Percentiles rank a stretch among this genome's conserved stretches.
phyloP scores from a whole-genome alignment of 1,140 invertebrate species.

The Cydia amplana region DNA sequence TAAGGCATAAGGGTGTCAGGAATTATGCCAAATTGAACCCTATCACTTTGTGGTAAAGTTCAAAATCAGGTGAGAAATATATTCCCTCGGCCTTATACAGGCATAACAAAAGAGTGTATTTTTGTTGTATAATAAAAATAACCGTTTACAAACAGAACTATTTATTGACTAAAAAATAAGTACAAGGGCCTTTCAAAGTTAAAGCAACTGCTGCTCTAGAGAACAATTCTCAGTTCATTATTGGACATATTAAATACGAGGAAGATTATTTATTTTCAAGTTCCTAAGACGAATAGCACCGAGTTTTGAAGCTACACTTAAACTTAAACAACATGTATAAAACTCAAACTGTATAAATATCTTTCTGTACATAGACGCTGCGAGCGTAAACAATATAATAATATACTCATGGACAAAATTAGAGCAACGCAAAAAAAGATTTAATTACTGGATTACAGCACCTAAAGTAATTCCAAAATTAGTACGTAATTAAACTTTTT shows the following conservation, averaged over 20 bases:
- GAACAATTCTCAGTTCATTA: conserved; percentile 13
- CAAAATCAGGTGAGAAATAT: too few species aligned
- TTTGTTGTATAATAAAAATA: conserved; percentile 39
- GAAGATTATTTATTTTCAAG: conserved; percentile 44
- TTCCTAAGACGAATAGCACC: conserved; percentile 39
- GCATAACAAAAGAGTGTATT: conserved; percentile 1
- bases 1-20: too few species aligned
- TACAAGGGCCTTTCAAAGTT: conserved; percentile 43
- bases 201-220: conserved; percentile 21
- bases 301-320: conserved; percentile 42
- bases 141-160: conserved; percentile 43
- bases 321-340: conserved; percentile 48
- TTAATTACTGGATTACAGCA: too few species aligned
- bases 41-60: too few species aligned
- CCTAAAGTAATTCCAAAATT: too few species aligned
- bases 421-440: too few species aligned
- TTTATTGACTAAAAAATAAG: conserved; percentile 51
- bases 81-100: too few species aligned
- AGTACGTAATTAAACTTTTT: too few species aligned
- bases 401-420: too few species aligned
- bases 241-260: conserved; percentile 34
- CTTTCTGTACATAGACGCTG: conserved; percentile 41
- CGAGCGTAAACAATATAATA: conserved; percentile 3
- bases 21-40: too few species aligned
- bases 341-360: conserved; percentile 42